A percentile compares a stretch with the other conserved stretches of the same genome.
Evolutionary conservation across 2,888 invertebrate genomes (phyloP).

Genomic region (Lydus trimaculatus): DNA sequence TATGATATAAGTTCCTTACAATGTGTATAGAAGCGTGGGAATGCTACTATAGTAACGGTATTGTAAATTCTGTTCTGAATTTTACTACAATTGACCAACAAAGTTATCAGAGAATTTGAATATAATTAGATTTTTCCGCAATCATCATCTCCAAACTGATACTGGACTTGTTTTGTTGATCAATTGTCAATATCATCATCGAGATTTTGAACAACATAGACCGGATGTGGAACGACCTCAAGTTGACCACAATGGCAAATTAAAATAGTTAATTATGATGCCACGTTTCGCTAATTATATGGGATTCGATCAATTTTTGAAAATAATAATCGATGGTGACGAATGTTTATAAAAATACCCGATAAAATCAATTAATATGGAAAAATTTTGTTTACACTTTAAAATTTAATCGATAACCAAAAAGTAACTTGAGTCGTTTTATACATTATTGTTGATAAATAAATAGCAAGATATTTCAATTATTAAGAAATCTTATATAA

Average conservation of each 20-base stretch:
- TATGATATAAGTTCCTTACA: background rate
- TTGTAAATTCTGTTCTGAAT: constrained; percentile 2
- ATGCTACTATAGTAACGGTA: background rate
- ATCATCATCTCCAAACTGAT: no score
- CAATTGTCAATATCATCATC: no score
- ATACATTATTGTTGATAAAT: background rate
- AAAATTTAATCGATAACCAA: background rate
- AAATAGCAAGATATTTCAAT: background rate
- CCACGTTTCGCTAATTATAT: background rate
- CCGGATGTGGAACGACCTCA: constrained; percentile 3
- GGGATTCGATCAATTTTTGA: background rate
- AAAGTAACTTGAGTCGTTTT: no score
- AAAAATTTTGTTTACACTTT: background rate
- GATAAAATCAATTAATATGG: background rate
- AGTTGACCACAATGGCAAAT: background rate
- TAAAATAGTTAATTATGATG: constrained; percentile 3
- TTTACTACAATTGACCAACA: background rate
- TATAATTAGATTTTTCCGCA: no score
- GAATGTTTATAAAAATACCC: background rate
- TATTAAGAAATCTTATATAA: background rate
- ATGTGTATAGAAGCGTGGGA: background rate
- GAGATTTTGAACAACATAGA: background rate
- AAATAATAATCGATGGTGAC: background rate
- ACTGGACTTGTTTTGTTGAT: no score
- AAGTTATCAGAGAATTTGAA: background rate